Evolutionary conservation across 2,113 vertebrate genomes (phyloP).

Genomic region (Lamprologus ornatipinnis): DNA sequence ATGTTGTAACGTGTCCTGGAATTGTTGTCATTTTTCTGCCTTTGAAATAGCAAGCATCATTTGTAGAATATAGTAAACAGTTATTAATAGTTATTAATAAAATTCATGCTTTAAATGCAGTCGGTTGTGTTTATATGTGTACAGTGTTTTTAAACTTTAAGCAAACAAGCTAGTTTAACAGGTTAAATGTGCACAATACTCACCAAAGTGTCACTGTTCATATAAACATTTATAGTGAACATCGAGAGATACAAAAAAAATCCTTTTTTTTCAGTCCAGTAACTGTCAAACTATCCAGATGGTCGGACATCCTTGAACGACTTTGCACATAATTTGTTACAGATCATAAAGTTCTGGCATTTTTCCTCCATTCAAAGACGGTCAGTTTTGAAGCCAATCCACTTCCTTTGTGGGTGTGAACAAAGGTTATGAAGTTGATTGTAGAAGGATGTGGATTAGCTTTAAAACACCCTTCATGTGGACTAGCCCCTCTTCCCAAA

Average conservation of each 20-base stretch:
- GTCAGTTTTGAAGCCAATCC: neutral
- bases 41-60: rapidly evolving
- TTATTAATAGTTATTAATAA: neutral
- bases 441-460: neutral
- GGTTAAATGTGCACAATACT: neutral
- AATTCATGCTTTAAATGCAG: neutral
- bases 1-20: neutral
- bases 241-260: neutral
- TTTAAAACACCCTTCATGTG: neutral
- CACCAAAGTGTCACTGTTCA: neutral
- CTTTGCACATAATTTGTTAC: neutral
- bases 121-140: neutral
- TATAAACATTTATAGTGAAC: neutral
- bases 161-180: rapidly evolving
- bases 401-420: neutral
- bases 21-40: neutral
- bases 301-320: neutral
- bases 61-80: neutral
- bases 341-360: conserved; percentile 15
- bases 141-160: neutral
- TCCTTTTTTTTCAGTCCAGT: neutral
- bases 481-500: neutral
- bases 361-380: neutral
- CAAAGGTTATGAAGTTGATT: neutral
- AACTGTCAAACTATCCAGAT: conserved; percentile 16